Conservation (phyloP, 2,113 vertebrate genomes). For the Zosterops borbonicus region DNA sequence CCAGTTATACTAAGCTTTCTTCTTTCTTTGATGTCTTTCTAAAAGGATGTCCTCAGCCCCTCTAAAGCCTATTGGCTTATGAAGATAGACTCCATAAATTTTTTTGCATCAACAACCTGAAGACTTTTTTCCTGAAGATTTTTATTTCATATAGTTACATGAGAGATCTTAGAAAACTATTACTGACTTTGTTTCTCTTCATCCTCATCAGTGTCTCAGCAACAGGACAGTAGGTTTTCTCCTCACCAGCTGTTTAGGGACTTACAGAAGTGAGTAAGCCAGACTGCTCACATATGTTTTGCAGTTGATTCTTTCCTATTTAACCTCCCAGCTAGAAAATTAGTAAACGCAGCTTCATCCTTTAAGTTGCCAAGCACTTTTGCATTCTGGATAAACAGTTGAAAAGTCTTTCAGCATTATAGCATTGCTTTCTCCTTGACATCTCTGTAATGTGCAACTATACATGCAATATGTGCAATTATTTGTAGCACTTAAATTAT, state of each 20-base stretch:
- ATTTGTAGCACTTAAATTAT: not conserved
- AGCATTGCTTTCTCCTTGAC: not conserved
- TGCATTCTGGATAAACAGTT: constrained; percentile 15
- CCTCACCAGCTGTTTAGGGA: constrained; percentile 55
- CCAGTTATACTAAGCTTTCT: not conserved
- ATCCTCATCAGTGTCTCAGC: not conserved
- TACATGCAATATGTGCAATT: not conserved
- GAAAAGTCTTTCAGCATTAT: not conserved
- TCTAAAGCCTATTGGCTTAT: not conserved
- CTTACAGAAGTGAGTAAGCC: constrained; percentile 16
- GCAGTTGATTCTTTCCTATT: constrained; percentile 45
- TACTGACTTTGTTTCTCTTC: not conserved
- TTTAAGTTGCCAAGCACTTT: constrained; percentile 60
- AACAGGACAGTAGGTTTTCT: not conserved
- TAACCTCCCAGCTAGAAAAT: constrained; percentile 67
- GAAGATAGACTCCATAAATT: not conserved
- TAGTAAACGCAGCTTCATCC: constrained; percentile 54
- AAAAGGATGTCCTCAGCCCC: not conserved
- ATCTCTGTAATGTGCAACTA: not conserved
- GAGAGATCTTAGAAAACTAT: not conserved
- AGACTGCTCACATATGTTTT: constrained; percentile 60
- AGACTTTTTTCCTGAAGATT: not conserved
- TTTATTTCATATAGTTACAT: not conserved
- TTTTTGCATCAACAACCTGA: not conserved
- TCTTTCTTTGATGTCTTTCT: not conserved